Evolutionary conservation across 30 jellyfish, hydroid and myxozoan genomes (phyloP), one percentile per base, ranked within the genome.

Genomic region (Aurelia aurita complex sp. Pacific): DNA sequence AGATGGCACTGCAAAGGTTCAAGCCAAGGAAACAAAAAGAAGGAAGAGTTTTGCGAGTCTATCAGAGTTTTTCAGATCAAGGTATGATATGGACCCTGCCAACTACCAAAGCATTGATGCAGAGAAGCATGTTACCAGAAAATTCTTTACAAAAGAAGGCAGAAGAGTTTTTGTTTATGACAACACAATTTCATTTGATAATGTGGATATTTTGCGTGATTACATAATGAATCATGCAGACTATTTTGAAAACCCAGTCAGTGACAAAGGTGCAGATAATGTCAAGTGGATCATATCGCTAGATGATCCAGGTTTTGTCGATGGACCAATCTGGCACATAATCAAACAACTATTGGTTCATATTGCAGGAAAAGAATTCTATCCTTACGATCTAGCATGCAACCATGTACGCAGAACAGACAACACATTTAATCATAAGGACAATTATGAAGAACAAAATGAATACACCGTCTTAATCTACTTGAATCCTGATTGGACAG

Each of bases 371-470:
- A 86, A 69, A 42, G 85, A 76, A 19, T 86, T 67, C 60, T 77
- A 46, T 59, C 89, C 95, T 8, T 86, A 86, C 33, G 95, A 86
- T 40, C 68, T 76, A 1, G 75, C 95, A 33, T 86, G 95, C 70
- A 86, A 86, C 52, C 87, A 86, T 69, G 71, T 86, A n/a, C 95
- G 89, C 16, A 66, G 95, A 29, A 77, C 89, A 19, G 95, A 86
- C 70, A 76, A 80, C 54, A 86, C 89, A 14, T 33, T 42, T 57
- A 36, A 23, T 50, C 95, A 86, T 71, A 76, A 86, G 69, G 95
- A 86, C 46, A 82, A 69, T 40, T 86, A 77, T 59, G 85, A 67
- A 11, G 61, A 75, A 35, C 73, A 67, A 9, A 81, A 53, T 38
- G 95, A 86, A 29, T 86, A 65, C 89, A 86, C 95, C 5, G 83